Conservation (phyloP, 1,140 invertebrate species). For the Agrypnia vestita region DNA sequence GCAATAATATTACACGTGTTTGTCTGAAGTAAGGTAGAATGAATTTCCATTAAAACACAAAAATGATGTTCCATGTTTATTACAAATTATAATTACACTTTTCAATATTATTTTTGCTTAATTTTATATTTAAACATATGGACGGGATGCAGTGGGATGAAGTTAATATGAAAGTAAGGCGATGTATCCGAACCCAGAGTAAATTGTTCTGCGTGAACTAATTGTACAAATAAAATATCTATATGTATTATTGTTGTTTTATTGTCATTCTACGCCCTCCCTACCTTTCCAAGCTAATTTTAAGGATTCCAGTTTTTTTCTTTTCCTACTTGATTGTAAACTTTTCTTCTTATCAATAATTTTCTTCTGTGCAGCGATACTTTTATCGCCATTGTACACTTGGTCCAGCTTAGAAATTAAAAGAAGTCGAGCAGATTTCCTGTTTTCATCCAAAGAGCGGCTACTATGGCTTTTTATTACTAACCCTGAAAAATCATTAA, state of each 20-base stretch:
- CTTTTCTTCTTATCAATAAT: constrained; percentile 71
- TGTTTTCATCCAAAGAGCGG: constrained; percentile 82
- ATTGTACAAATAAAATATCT: constrained; percentile 61
- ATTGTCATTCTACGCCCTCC: constrained; percentile 63
- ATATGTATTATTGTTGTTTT: constrained; percentile 51
- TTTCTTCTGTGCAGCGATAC: constrained; percentile 79
- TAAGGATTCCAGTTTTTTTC: constrained; percentile 72
- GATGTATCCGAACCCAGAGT: constrained; percentile 54
- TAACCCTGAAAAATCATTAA: constrained; percentile 72
- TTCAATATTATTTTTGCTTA: constrained; percentile 34
- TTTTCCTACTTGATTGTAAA: constrained; percentile 69
- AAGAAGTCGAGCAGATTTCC: constrained; percentile 80
- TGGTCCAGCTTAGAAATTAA: constrained; percentile 84
- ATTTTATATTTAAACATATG: constrained; percentile 21
- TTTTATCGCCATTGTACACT: constrained; percentile 80
- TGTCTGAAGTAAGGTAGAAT: constrained; percentile 11
- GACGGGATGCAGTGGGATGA: not conserved
- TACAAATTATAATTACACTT: constrained; percentile 11
- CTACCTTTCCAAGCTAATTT: constrained; percentile 75
- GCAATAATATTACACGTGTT: not conserved
- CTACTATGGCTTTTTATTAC: constrained; percentile 88
- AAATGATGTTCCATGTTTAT: constrained; percentile 33
- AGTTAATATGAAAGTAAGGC: not conserved
- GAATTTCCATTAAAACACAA: not conserved
- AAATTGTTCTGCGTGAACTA: constrained; percentile 54